phyloP scores from a whole-genome alignment of 2,113 vertebrate genomes.

The Typhlomys cinereus region DNA sequence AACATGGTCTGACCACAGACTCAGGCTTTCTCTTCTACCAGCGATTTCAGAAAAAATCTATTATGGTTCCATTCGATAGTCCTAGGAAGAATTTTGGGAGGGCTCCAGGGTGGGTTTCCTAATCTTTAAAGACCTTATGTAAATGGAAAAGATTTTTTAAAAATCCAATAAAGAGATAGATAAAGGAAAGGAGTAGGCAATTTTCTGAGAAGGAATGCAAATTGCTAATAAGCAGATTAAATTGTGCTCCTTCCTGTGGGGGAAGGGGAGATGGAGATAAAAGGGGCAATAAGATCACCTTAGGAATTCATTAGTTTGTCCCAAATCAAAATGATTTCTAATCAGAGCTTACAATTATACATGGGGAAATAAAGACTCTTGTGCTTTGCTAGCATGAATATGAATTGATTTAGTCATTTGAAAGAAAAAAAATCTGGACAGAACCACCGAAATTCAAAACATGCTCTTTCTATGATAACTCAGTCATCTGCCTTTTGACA shows the following conservation, averaged over 20 bases:
- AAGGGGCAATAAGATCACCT: conserved; percentile 19
- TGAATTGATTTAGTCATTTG: conserved; percentile 32
- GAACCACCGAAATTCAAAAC: conserved; percentile 47
- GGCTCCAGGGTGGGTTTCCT: conserved; percentile 10
- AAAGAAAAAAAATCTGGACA: conserved; percentile 46
- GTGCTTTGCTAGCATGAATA: conserved; percentile 24
- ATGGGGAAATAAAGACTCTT: conserved; percentile 6
- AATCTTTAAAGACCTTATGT: conserved; percentile 43
- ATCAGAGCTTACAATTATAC: conserved; percentile 24
- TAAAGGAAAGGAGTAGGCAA: conserved; percentile 24
- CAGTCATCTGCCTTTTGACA: conserved; percentile 18
- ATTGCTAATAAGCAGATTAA: conserved; percentile 56
- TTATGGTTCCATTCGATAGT: neutral
- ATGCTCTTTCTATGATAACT: conserved; percentile 1
- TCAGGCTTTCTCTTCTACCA: neutral
- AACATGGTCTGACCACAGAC: too few species aligned
- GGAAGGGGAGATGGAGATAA: conserved; percentile 56
- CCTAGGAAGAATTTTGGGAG: neutral
- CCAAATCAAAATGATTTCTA: conserved; percentile 50
- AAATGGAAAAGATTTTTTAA: neutral
- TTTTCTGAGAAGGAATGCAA: conserved; percentile 49
- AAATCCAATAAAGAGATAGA: conserved; percentile 15
- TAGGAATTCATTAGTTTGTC: conserved; percentile 38
- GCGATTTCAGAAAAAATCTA: neutral
- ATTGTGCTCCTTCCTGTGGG: conserved; percentile 21